Evolutionary conservation across 2,113 vertebrate genomes (phyloP).

Genomic region (Corvus moneduloides): DNA sequence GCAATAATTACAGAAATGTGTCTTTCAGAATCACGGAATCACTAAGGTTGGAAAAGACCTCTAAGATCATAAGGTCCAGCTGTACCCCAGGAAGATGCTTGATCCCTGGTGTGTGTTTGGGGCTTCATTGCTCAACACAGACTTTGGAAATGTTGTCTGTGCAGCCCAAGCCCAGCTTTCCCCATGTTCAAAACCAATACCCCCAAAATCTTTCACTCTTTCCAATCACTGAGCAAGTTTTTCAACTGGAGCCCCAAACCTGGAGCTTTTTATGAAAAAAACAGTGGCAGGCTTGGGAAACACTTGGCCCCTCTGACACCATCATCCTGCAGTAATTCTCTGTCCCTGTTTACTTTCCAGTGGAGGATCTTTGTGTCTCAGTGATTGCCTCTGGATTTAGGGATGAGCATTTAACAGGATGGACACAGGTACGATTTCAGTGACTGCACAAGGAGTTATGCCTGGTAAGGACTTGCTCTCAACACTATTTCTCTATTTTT

Average conservation of each 20-base stretch:
- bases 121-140: not conserved
- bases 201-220: not conserved
- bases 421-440: not conserved
- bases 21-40: not conserved
- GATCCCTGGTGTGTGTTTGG: not conserved
- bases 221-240: not conserved
- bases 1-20: not conserved
- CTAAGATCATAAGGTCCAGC: too few relatives aligned
- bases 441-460: not conserved
- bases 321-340: not conserved
- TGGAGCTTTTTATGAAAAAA: not conserved
- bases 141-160: not conserved
- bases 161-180: not conserved
- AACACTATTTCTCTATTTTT: not conserved
- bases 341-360: not conserved
- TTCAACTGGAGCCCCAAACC: not conserved
- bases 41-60: not conserved
- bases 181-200: fast-evolving
- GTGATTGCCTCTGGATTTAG: not conserved
- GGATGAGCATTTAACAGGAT: not conserved
- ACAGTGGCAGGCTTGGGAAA: not conserved
- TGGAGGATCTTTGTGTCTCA: not conserved
- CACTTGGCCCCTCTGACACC: fast-evolving
- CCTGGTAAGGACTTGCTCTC: not conserved
- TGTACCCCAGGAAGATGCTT: not conserved